Evolutionary conservation across 2,888 invertebrate genomes (phyloP), one percentile per base, ranked within the genome.

Genomic region (Polydrusus tereticollis): DNA sequence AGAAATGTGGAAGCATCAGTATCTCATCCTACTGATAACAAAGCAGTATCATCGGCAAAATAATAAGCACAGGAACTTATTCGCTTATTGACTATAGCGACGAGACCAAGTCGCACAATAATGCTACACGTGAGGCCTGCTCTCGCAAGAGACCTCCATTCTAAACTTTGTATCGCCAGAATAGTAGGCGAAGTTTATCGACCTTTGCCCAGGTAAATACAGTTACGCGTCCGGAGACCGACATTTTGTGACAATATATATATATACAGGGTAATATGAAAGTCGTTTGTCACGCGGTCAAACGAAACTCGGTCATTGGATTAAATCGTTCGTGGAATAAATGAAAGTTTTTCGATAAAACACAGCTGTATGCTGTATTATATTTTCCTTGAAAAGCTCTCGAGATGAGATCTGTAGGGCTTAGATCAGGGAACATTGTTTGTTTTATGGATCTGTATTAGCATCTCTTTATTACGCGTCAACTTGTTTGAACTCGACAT

Each of bases 151-250:
- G 18, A 62, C 47, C 47, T 47, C 62, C 62, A 62, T 62, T 62
- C 62, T 47, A 62, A 47, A 62, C 45, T 20, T 43, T 41, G 29
- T 62, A 62, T 62, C 62, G 52, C n/a, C 52, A 29, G 29, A 16
- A 18, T 66, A 66, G 71, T 71, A 71, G 71, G 71, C 52, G 72
- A 67, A 72, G 72, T 72, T 72, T 72, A 72, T 72, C 67, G 72
- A 72, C 72, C 72, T 72, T 72, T 72, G 45, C 63, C 57, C 67
- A 60, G 67, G 65, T 55, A 58, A 67, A 72, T 72, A 72, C 72
- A 72, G 72, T 72, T 72, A 72, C 52, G 7, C 52, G 29, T 55
- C 52, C 52, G 52, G 62, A 33, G 33, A 66, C 72, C 72, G 72
- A 72, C 72, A 67, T 72, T 72, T 72, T 67, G 66, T 72, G 67